phyloP scores from a whole-genome alignment of 2,888 invertebrate species.

The Lacanobia wlatinum region DNA sequence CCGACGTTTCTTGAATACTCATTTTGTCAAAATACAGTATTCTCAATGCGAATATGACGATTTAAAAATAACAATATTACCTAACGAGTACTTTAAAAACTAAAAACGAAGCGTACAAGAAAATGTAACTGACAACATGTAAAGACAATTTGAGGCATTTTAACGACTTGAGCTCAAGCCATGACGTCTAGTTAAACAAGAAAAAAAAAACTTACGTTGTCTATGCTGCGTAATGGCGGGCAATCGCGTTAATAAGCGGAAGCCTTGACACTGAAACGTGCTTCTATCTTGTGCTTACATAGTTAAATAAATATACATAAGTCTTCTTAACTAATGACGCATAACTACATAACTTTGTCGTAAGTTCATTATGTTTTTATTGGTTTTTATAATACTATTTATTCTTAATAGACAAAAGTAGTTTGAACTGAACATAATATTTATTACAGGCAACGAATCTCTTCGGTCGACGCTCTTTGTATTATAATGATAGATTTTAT shows the following conservation, averaged over 20 bases:
- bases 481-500: too few relatives aligned
- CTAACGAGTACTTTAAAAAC: neutral
- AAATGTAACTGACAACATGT: neutral
- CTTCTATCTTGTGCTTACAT: conserved; percentile 32
- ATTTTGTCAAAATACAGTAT: neutral
- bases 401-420: too few relatives aligned
- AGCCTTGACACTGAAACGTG: conserved; percentile 63
- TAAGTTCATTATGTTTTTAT: neutral
- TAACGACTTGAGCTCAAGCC: conserved; percentile 8
- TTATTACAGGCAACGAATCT: too few relatives aligned
- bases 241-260: conserved; percentile 29
- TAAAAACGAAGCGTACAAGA: neutral
- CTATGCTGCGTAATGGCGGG: conserved; percentile 22
- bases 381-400: neutral
- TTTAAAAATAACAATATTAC: neutral
- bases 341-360: conserved; percentile 5
- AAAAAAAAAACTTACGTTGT: conserved; percentile 1
- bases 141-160: neutral
- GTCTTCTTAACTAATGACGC: conserved; percentile 44
- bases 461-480: too few relatives aligned
- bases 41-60: neutral
- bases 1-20: neutral
- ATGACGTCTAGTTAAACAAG: conserved; percentile 3
- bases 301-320: conserved; percentile 37
- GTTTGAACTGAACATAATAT: too few relatives aligned